Percentiles rank a stretch among this genome's conserved stretches.
These are phyloP conservation scores for Drosophila oshimai DNA, from an alignment of 1,140 invertebrate genomes.

Conservation along the genomic window DNA sequence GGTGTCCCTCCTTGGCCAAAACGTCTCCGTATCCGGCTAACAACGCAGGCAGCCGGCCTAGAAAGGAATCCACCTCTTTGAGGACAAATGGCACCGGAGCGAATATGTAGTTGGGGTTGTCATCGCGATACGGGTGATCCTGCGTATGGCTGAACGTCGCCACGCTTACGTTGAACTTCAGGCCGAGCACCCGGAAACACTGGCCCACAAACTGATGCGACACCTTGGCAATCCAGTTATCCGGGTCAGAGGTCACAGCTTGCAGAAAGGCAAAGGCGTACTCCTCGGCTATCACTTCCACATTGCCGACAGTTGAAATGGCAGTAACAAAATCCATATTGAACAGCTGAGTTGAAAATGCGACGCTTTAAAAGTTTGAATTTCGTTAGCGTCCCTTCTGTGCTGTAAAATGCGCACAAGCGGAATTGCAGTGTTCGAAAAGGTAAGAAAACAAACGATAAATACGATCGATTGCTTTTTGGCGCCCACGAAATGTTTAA, in stretches of 20 bases:
- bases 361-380: neutral
- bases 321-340: constrained; percentile 47
- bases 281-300: constrained; percentile 11
- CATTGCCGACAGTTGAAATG: constrained; percentile 25
- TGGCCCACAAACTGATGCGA: constrained; percentile 54
- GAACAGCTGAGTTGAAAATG: too few relatives aligned
- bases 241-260: constrained; percentile 16
- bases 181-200: constrained; percentile 41
- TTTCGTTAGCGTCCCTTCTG: neutral
- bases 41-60: constrained; percentile 8
- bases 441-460: neutral
- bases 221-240: constrained; percentile 27
- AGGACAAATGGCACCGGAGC: constrained; percentile 13
- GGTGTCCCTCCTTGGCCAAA: neutral
- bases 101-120: constrained; percentile 49
- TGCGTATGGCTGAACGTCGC: constrained; percentile 13
- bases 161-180: constrained; percentile 35
- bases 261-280: constrained; percentile 28
- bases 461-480: neutral
- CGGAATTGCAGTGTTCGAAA: neutral
- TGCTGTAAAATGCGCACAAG: neutral
- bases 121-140: constrained; percentile 37
- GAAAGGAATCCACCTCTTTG: constrained; percentile 26
- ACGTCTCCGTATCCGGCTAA: neutral
- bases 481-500: neutral